Conservation (phyloP, 2,888 invertebrate species). For the Iselma pallidipennis region DNA sequence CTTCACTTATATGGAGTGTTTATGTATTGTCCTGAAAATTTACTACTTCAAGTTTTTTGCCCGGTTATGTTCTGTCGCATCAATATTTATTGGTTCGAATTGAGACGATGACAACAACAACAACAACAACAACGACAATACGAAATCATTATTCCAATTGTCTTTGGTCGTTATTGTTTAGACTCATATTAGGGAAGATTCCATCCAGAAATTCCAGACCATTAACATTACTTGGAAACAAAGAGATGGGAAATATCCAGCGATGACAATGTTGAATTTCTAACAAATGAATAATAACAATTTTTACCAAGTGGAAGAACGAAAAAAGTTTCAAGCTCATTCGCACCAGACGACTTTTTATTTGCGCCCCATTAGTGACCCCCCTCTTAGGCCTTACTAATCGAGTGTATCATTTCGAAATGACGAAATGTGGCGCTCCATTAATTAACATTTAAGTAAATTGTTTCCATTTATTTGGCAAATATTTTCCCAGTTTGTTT, state of each 20-base stretch:
- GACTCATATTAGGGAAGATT: constrained; percentile 4
- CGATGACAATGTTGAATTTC: not conserved
- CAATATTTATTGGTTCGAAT: not conserved
- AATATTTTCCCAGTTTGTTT: not conserved
- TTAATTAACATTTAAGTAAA: not conserved
- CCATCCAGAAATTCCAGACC: constrained; percentile 8
- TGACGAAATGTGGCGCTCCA: constrained; percentile 10
- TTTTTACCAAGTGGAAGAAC: constrained; percentile 7
- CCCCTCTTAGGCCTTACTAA: constrained; percentile 24
- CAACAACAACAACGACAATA: not conserved
- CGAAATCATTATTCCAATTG: constrained; percentile 5
- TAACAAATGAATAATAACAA: constrained; percentile 23
- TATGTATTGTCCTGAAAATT: constrained; percentile 29
- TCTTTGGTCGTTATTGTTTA: constrained; percentile 1
- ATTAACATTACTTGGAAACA: constrained; percentile 1
- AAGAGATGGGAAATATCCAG: not conserved
- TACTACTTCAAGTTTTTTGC: constrained; percentile 4
- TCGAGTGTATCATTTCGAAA: constrained; percentile 21
- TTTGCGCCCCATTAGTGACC: constrained; percentile 34
- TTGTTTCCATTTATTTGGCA: not conserved
- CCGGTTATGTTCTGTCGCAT: not conserved
- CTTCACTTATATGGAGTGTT: constrained; percentile 37
- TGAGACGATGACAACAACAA: constrained; percentile 1
- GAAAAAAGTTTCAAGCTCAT: constrained; percentile 4
- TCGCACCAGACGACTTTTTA: constrained; percentile 13